Evolutionary conservation across 2,113 vertebrate genomes (phyloP).

Genomic region (Pelusios castaneus): DNA sequence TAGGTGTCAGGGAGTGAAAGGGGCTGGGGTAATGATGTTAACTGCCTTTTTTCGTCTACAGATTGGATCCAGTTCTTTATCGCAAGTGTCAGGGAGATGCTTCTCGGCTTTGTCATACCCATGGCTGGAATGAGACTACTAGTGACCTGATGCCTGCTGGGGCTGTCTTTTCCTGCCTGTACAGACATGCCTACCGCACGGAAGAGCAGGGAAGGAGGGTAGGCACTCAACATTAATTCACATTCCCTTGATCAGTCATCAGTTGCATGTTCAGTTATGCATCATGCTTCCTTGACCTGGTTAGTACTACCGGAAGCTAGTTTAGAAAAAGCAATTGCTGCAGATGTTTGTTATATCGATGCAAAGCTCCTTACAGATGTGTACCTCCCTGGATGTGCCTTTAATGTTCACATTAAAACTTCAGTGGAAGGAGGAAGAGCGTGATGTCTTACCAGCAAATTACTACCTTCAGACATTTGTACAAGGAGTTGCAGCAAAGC

Average conservation of each 20-base stretch:
- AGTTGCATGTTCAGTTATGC: accelerated
- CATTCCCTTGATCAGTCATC: background rate
- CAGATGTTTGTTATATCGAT: background rate
- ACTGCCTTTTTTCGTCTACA: conserved; percentile 44
- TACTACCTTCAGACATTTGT: background rate
- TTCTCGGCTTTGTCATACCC: conserved; percentile 92
- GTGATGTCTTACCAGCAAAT: background rate
- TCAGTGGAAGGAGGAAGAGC: background rate
- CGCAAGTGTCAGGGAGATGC: conserved; percentile 97
- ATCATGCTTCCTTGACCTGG: accelerated
- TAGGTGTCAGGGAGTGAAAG: background rate
- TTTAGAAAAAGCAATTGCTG: accelerated
- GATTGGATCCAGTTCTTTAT: conserved; percentile 92
- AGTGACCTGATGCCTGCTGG: conserved; percentile 93
- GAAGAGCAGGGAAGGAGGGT: conserved; percentile 94
- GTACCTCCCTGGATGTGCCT: background rate
- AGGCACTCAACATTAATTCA: background rate
- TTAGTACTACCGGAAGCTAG: background rate
- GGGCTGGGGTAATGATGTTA: background rate
- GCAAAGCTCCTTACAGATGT: accelerated
- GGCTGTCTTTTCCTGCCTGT: conserved; percentile 95
- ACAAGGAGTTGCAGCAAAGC: background rate
- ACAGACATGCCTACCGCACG: conserved; percentile 94
- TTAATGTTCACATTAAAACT: background rate
- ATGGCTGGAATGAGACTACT: conserved; percentile 92